phyloP scores from a whole-genome alignment of 2,113 vertebrate genomes.

The Osmerus mordax region DNA sequence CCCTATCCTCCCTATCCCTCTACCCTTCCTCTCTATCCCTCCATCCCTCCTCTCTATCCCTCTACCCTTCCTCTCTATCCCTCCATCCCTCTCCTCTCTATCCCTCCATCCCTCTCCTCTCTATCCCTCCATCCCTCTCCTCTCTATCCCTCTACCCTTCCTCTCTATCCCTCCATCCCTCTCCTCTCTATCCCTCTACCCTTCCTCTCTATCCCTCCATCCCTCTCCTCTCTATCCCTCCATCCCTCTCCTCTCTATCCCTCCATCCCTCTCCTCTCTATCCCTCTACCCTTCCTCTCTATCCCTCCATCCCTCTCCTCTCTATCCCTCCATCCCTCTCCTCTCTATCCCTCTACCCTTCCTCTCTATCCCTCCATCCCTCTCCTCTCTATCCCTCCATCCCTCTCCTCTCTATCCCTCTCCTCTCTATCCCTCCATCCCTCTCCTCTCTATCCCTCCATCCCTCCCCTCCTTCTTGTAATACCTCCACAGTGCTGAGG shows the following conservation, averaged over 20 bases:
- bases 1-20: too few species aligned
- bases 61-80: too few species aligned
- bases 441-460: too few species aligned
- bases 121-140: too few species aligned
- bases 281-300: neutral
- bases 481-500: neutral
- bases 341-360: neutral
- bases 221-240: neutral
- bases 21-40: accelerated
- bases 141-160: too few species aligned
- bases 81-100: too few species aligned
- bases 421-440: too few species aligned
- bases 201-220: neutral
- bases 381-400: neutral
- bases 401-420: too few species aligned
- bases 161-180: too few species aligned
- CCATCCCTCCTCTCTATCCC: too few species aligned
- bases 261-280: neutral
- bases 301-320: neutral
- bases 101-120: too few species aligned
- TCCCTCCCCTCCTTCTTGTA: neutral
- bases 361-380: too few species aligned
- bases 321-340: neutral
- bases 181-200: neutral
- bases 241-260: neutral